These are phyloP conservation scores for Ptychoptera contaminata DNA, from an alignment of 2,888 invertebrate genomes.

Conservation along the genomic window DNA sequence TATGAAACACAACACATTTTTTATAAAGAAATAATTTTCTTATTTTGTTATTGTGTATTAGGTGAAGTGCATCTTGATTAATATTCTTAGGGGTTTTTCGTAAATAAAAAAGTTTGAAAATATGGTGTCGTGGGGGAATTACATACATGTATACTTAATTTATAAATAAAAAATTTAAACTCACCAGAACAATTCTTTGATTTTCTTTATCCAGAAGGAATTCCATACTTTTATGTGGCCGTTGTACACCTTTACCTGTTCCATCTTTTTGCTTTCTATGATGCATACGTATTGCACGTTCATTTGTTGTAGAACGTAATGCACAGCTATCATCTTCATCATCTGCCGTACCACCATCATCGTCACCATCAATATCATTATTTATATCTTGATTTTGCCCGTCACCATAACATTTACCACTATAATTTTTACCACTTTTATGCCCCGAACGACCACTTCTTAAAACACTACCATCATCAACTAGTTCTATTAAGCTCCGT, in stretches of 20 bases:
- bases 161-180: no score
- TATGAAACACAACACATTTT: no score
- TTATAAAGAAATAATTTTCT: no score
- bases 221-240: slow-evolving; percentile 86
- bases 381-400: not conserved
- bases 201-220: slow-evolving; percentile 87
- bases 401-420: not conserved
- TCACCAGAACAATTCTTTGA: slow-evolving; percentile 72
- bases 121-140: no score
- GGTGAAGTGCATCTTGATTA: no score
- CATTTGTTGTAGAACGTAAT: no score
- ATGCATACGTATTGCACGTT: no score
- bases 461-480: slow-evolving; percentile 36
- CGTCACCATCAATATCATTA: slow-evolving; percentile 21
- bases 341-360: slow-evolving; percentile 17
- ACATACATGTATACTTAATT: no score
- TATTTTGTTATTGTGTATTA: no score
- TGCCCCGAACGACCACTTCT: slow-evolving; percentile 36
- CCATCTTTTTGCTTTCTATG: slow-evolving; percentile 22
- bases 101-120: no score
- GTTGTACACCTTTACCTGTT: slow-evolving; percentile 21
- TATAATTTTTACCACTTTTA: slow-evolving; percentile 13
- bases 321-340: no score
- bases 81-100: no score
- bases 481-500: slow-evolving; percentile 47